Percentiles rank a stretch among this genome's conserved stretches.
These are phyloP conservation scores for Troides helena DNA, from an alignment of 2,888 invertebrate genomes.

Conservation along the genomic window DNA sequence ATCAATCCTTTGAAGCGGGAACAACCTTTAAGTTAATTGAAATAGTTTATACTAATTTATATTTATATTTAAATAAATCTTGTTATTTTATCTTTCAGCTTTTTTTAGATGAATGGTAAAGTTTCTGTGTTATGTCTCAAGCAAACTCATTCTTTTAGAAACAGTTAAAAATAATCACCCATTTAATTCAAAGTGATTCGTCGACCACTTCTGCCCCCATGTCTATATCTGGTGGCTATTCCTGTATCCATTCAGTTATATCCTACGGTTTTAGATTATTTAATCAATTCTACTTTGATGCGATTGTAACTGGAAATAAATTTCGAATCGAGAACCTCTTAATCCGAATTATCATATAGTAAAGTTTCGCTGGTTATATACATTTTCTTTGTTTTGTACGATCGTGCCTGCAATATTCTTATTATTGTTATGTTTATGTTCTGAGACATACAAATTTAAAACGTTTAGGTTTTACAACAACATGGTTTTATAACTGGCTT, in stretches of 20 bases:
- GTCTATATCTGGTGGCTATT: constrained; percentile 25
- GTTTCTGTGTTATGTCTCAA: constrained; percentile 17
- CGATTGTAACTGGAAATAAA: neutral
- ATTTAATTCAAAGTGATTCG: constrained; percentile 28
- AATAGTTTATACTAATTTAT: neutral
- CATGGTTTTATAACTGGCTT: neutral
- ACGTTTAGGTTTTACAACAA: neutral
- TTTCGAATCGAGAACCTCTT: neutral
- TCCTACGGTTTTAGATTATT: neutral
- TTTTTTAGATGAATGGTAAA: constrained; percentile 9
- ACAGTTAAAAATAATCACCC: constrained; percentile 38
- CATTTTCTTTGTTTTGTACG: neutral
- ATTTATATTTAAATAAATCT: constrained; percentile 1
- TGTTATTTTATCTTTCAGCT: constrained; percentile 10
- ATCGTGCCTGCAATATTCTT: neutral
- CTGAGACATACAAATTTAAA: neutral
- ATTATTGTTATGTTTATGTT: neutral
- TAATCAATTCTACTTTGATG: neutral
- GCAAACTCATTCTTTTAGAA: constrained; percentile 23
- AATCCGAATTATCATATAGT: neutral
- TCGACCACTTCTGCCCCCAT: constrained; percentile 20
- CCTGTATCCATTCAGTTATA: constrained; percentile 1
- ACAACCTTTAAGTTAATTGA: neutral
- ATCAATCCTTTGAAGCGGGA: neutral
- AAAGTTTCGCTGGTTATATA: neutral